phyloP scores from a whole-genome alignment of 1,140 invertebrate genomes.

The Acromyrmex charruanus region DNA sequence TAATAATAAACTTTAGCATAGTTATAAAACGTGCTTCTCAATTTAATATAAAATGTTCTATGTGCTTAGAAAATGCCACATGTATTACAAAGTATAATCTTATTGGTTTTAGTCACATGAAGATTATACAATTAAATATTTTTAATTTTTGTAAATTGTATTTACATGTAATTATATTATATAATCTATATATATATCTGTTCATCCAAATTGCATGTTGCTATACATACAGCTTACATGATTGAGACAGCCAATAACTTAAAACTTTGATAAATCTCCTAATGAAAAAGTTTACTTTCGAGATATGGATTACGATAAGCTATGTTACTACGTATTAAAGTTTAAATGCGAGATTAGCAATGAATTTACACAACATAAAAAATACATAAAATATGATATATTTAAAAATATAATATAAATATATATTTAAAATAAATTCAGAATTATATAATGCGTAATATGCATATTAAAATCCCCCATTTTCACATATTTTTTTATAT shows the following conservation, averaged over 20 bases:
- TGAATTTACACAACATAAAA: not conserved
- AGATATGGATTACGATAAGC: conserved; percentile 10
- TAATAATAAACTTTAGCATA: not conserved
- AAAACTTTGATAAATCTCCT: not conserved
- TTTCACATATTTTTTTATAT: not conserved
- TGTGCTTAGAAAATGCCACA: not conserved
- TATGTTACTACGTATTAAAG: not conserved
- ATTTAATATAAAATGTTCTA: not conserved
- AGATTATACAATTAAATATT: not conserved
- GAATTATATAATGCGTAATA: not conserved
- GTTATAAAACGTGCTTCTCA: not conserved
- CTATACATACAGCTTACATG: not conserved
- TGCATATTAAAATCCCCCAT: not conserved
- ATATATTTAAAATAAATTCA: not conserved
- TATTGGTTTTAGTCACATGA: not conserved
- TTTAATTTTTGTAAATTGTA: not conserved
- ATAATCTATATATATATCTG: not conserved
- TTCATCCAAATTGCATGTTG: not conserved
- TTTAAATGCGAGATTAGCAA: not conserved
- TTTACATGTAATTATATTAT: not conserved
- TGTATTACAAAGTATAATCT: not conserved
- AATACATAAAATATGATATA: too few relatives aligned
- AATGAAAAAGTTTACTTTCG: not conserved
- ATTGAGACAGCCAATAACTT: not conserved
- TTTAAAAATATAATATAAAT: too few relatives aligned